Percentiles rank a stretch among this genome's conserved stretches.
Evolutionary conservation across 2,888 invertebrate species (phyloP).

Genomic region (Oasisia sp.): DNA sequence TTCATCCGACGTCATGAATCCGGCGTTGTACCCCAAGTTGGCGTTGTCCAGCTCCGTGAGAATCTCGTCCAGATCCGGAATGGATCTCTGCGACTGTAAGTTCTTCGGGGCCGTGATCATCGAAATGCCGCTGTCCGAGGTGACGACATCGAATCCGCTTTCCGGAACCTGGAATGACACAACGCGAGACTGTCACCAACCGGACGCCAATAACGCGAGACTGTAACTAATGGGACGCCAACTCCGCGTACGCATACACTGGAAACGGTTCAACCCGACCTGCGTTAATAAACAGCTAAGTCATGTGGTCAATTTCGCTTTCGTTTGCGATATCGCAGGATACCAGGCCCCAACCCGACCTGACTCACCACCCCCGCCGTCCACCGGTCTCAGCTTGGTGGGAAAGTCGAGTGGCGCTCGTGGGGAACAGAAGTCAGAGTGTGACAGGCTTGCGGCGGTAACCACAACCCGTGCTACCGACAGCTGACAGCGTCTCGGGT

Average conservation of each 20-base stretch:
- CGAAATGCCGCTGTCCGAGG: background rate
- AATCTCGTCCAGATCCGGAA: background rate
- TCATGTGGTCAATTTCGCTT: background rate
- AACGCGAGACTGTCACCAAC: background rate
- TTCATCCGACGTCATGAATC: background rate
- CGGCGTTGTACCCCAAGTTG: background rate
- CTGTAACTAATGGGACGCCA: background rate
- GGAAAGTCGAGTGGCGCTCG: background rate
- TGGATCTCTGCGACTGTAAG: background rate
- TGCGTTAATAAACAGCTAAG: background rate
- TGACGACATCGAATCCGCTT: background rate
- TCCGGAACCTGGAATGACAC: background rate
- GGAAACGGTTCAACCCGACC: background rate
- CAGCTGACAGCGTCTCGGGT: background rate
- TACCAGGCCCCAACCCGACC: background rate
- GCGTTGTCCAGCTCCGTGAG: background rate
- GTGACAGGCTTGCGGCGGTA: background rate
- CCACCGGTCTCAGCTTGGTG: background rate
- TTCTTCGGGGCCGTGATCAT: background rate
- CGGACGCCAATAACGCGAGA: background rate
- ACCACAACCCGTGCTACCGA: background rate
- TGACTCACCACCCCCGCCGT: background rate
- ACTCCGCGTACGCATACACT: background rate
- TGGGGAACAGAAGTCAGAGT: background rate
- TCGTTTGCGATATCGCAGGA: background rate